Evolutionary conservation across 2,113 vertebrate genomes (phyloP), one percentile per base, ranked within the genome.

Genomic region (Heliornis fulica): DNA sequence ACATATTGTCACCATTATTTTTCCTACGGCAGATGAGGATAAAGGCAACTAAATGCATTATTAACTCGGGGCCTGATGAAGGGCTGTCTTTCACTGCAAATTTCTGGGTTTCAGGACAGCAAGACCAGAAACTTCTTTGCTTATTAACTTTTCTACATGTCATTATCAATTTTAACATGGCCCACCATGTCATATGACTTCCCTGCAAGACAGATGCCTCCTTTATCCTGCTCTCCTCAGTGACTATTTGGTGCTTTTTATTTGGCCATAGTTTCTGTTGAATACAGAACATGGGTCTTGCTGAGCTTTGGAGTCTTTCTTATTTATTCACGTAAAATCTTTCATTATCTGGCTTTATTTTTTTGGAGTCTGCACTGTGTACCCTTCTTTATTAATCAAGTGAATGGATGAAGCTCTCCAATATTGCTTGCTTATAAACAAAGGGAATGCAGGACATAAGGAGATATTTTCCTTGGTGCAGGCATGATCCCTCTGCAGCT

Each of bases 381-480:
- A 68, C 41, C 5, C 20, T 43, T 17, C 38, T 86, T 61, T 64
- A 69, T 51, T 57, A 54, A 61, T 26, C 34, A n/a, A 53, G 41
- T 40, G 59, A 80, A 65, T 22, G n/a, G 25, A 51, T 69, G 28
- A 70, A 56, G 15, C 13, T 88, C 19, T 91, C 13, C 32, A 65
- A 48, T 36, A 23, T 36, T 0, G 0, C 32, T 53, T 2, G 0
- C n/a, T 70, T 89, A 65, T 28, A n/a, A 10, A 11, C 1, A 13
- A 66, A 68, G 29, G 15, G 11, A 91, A 18, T 9, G 38, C 48
- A 83, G 25, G 63, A 65, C 34, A 45, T 41, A 76, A 89, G 66
- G 83, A 92, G 48, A 32, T 5, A 17, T 76, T 72, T 94, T 81
- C 13, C 25, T 71, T 13, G 1, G 28, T 36, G 31, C 20, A 76